A percentile compares a stretch with the other conserved stretches of the same genome.
Evolutionary conservation across 2,797 vertebrate species (phyloP).

Genomic region (Syngnathus acus): DNA sequence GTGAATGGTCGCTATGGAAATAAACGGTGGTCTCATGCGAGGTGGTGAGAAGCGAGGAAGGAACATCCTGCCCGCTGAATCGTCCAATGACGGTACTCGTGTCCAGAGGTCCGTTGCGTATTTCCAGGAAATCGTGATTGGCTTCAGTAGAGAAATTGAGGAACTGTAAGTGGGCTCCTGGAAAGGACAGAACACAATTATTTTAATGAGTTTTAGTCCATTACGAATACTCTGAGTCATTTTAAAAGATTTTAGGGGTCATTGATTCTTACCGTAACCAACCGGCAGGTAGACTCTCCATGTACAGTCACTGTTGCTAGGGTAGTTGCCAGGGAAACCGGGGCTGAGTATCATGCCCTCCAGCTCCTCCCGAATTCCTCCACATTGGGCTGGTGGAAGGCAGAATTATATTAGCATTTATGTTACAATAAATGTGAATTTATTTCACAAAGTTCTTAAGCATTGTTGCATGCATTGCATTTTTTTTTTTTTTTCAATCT

Average conservation of each 20-base stretch:
- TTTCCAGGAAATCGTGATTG: slow-evolving; percentile 94
- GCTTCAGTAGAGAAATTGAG: slow-evolving; percentile 96
- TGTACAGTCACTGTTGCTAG: slow-evolving; percentile 95
- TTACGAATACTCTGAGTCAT: neutral
- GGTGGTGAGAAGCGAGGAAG: slow-evolving; percentile 85
- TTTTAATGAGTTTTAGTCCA: neutral
- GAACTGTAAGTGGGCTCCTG: slow-evolving; percentile 93
- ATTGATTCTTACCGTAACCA: slow-evolving; percentile 82
- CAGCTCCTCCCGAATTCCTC: slow-evolving; percentile 87
- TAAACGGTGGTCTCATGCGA: slow-evolving; percentile 91
- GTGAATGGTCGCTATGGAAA: slow-evolving; percentile 96
- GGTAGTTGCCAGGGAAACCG: slow-evolving; percentile 97
- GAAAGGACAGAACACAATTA: neutral
- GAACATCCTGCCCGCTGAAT: slow-evolving; percentile 84
- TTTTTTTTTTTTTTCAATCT: neutral
- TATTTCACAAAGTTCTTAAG: neutral
- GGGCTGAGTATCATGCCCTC: slow-evolving; percentile 96
- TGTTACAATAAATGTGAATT: no score
- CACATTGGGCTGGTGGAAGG: slow-evolving; percentile 81
- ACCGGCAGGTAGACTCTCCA: slow-evolving; percentile 93
- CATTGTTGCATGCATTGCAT: neutral
- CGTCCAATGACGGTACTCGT: slow-evolving; percentile 88
- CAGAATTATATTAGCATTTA: slow-evolving; percentile 27
- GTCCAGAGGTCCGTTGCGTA: slow-evolving; percentile 90
- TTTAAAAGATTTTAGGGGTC: neutral